Evolutionary conservation across 1,140 invertebrate genomes (phyloP).

Genomic region (Rhagoletis zephyria): DNA sequence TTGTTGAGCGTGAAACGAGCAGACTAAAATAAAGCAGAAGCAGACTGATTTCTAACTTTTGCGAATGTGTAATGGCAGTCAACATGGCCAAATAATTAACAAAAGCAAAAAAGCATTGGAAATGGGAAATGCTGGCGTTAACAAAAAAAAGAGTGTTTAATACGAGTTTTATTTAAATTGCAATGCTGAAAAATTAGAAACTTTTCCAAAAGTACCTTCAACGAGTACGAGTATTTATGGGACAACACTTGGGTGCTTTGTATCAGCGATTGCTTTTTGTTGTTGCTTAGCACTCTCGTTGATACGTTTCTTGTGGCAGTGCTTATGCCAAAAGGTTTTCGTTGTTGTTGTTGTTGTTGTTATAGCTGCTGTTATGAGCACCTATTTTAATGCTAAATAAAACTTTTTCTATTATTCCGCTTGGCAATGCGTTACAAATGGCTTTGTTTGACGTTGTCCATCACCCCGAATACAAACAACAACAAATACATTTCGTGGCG

Average conservation of each 20-base stretch:
- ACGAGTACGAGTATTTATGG: constrained; percentile 14
- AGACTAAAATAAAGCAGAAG: not conserved
- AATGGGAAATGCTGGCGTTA: not conserved
- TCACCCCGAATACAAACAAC: not conserved
- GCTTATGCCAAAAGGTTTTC: constrained; percentile 11
- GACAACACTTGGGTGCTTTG: not conserved
- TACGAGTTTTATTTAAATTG: constrained; percentile 7
- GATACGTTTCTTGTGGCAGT: not conserved
- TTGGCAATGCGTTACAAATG: constrained; percentile 40
- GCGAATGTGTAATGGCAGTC: not conserved
- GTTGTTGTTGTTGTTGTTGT: too few species aligned
- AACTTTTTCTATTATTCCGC: constrained; percentile 47
- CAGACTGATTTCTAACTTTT: constrained; percentile 23
- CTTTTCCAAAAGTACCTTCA: not conserved
- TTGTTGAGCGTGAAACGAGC: constrained; percentile 20
- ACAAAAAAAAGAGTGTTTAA: not conserved
- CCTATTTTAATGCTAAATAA: constrained; percentile 44
- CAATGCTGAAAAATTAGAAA: not conserved
- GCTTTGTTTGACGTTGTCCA: constrained; percentile 24
- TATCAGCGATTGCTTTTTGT: not conserved
- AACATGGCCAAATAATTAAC: constrained; percentile 17
- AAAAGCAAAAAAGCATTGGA: not conserved
- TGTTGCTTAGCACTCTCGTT: constrained; percentile 4
- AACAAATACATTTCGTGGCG: not conserved
- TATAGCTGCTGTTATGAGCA: constrained; percentile 16